A percentile compares a stretch with the other conserved stretches of the same genome.
These are phyloP conservation scores for Sminthopsis crassicaudata DNA, from an alignment of 2,113 vertebrate genomes.

Conservation along the genomic window DNA sequence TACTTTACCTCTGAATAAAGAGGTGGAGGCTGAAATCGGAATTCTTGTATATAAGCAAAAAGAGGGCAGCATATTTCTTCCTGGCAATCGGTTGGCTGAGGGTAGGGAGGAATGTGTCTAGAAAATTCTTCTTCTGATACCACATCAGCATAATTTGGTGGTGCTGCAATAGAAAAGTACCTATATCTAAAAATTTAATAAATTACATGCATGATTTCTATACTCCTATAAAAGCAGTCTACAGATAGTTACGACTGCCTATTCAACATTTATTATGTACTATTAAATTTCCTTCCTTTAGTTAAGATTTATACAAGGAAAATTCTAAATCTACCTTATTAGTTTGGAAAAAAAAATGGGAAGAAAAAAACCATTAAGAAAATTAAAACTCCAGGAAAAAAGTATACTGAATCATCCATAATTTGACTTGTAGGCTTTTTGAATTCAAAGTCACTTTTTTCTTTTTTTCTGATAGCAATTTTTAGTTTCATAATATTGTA, in stretches of 20 bases:
- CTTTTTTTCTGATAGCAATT: slow-evolving; percentile 54
- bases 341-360: background rate
- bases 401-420: slow-evolving; percentile 40
- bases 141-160: slow-evolving; percentile 90
- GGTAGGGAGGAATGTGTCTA: slow-evolving; percentile 78
- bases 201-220: no score
- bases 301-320: background rate
- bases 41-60: slow-evolving; percentile 88
- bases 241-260: background rate
- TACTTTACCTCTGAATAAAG: slow-evolving; percentile 89
- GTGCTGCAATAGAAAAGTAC: slow-evolving; percentile 79
- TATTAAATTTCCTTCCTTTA: background rate
- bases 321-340: background rate
- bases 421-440: slow-evolving; percentile 48
- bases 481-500: slow-evolving; percentile 51
- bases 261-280: no score
- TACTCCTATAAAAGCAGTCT: background rate
- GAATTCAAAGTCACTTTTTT: slow-evolving; percentile 36
- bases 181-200: background rate
- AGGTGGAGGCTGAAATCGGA: slow-evolving; percentile 90
- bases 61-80: slow-evolving; percentile 82
- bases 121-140: slow-evolving; percentile 88
- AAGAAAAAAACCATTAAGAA: slow-evolving; percentile 13
- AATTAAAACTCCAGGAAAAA: background rate
- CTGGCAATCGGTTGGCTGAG: slow-evolving; percentile 77